Base-by-base conservation (phyloP, 2,113 vertebrate genomes). In the Charina bottae region DNA sequence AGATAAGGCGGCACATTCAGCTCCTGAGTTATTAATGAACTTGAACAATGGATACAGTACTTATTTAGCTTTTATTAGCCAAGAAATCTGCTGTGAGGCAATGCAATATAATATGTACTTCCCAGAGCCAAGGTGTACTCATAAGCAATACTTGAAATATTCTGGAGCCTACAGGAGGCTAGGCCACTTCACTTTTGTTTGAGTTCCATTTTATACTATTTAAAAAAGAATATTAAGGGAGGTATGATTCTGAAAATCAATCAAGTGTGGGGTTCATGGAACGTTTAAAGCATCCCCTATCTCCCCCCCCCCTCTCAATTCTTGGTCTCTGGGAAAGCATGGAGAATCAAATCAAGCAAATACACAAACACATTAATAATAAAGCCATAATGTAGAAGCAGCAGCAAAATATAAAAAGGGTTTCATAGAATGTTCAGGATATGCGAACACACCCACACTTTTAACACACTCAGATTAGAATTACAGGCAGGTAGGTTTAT, bases 21-120 rank as follows among this genome's bases (percentile, higher is more conserved):
- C 24, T 54, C 12, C 19, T 23, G 56, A 55, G 85, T 64, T 88
- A 83, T 54, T 84, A 90, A 64, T 90, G 58, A 56, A 85, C 85
- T 42, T 88, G 72, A 33, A 88, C 68, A 87, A 87, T 83, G 13
- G 88, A 33, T 49, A 7, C 60, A 87, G 56, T 24, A 84, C 68
- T 90, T 93, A 33, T 23, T 83, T 83, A 6, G 26, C 49, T 90
- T 83, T 87, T 83, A 85, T 62, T 90, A 78, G 55, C 23, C 49
- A 88, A 64, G 26, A 58, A 88, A 49, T 83, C 64, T 87, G 33
- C 55, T 83, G 12, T 21, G 59, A 86, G 53, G 24, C 24, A 83
- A n/a, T 62, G 85, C 24, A 90, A 87, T 83, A 2, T 88, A 19
- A 49, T 49, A 87, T 37, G 62, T n/a, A 87, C 53, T 83, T 26